phyloP scores from a whole-genome alignment of 2,113 vertebrate species.

The Tricholaema leucomelas region DNA sequence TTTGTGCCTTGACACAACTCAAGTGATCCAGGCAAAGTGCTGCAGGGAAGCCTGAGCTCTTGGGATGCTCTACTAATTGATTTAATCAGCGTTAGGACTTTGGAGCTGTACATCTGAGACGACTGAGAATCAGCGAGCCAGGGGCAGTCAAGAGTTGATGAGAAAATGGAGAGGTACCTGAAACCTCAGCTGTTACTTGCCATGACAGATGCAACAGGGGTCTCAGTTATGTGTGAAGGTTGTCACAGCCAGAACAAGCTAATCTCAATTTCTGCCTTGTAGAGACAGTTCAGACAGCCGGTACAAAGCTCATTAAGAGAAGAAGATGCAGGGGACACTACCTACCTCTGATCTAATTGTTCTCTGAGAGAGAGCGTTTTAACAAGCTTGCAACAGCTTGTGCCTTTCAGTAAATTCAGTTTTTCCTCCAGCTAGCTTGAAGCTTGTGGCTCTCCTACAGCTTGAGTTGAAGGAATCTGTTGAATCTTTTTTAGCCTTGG shows the following conservation, averaged over 20 bases:
- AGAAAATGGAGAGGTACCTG: not conserved
- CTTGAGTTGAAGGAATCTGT: not conserved
- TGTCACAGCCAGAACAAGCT: not conserved
- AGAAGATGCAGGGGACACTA: not conserved
- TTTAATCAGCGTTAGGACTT: not conserved
- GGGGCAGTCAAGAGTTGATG: not conserved
- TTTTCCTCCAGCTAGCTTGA: not conserved
- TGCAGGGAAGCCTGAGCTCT: not conserved
- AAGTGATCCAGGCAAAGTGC: fast-evolving
- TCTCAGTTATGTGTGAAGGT: fast-evolving
- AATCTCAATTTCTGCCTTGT: not conserved
- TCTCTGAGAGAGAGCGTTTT: not conserved
- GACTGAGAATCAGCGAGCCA: not conserved
- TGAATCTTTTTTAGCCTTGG: not conserved
- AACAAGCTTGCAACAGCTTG: slow-evolving; percentile 17
- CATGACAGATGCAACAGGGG: fast-evolving
- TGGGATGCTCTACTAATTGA: not conserved
- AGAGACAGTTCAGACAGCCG: not conserved
- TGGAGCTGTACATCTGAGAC: not conserved
- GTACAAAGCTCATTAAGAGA: slow-evolving; percentile 5
- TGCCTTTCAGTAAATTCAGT: slow-evolving; percentile 11
- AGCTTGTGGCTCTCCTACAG: too few species aligned
- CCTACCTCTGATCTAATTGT: not conserved
- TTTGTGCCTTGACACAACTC: not conserved
- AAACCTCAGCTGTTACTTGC: not conserved